A percentile compares a stretch with the other conserved stretches of the same genome.
These are phyloP conservation scores for Pithys albifrons DNA, from an alignment of 2,113 vertebrate species.

Conservation along the genomic window DNA sequence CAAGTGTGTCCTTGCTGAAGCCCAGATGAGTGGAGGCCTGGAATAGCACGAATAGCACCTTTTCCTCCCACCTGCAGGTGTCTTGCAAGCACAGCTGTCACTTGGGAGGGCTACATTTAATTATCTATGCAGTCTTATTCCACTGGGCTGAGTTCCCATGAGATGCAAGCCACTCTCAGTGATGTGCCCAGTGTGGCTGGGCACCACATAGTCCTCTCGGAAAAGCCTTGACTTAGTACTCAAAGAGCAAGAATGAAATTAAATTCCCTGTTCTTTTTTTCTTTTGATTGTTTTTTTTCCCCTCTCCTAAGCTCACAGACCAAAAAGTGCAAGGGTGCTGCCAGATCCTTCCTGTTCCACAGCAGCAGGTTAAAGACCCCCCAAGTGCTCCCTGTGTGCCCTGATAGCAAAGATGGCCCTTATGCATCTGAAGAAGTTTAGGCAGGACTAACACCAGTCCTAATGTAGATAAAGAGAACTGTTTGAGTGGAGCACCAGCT, in stretches of 20 bases:
- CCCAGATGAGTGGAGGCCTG: background rate
- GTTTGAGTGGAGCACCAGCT: background rate
- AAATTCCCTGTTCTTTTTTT: background rate
- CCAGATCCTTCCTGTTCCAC: background rate
- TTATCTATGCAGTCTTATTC: background rate
- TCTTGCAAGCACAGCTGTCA: background rate
- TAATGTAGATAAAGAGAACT: background rate
- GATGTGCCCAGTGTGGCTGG: background rate
- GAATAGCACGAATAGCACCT: background rate
- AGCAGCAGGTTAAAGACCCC: rapidly evolving
- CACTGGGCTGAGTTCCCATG: rapidly evolving
- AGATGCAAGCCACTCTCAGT: background rate
- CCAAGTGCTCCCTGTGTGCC: rapidly evolving
- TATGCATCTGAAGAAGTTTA: background rate
- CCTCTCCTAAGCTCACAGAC: background rate
- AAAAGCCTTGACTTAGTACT: background rate
- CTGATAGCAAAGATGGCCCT: background rate
- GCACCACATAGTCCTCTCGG: rapidly evolving
- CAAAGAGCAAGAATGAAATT: background rate
- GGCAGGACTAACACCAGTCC: background rate
- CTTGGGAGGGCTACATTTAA: background rate
- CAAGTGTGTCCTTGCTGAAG: rapidly evolving
- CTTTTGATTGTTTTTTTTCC: background rate
- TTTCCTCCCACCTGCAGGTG: background rate
- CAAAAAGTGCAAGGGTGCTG: background rate